Evolutionary conservation across 30 jellyfish, hydroid and myxozoan genomes (phyloP).

Genomic region (Cassiopea xamachana): DNA sequence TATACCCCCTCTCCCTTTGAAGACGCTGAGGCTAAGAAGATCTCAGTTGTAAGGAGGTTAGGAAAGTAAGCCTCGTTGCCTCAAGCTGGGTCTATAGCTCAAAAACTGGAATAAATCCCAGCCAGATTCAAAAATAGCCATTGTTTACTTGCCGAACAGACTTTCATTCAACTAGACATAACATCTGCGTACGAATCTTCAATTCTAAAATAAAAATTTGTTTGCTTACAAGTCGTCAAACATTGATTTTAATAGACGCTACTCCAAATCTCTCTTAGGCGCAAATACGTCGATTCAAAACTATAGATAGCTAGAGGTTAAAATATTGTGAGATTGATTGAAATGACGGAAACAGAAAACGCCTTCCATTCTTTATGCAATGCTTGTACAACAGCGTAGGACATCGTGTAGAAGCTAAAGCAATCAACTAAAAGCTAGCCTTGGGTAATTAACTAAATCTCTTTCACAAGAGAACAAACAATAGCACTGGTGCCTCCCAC

Average conservation of each 20-base stretch:
- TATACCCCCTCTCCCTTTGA: no score
- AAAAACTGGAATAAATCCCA: no score
- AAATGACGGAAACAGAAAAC: not conserved
- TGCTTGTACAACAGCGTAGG: not conserved
- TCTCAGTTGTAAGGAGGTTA: no score
- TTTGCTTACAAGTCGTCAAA: not conserved
- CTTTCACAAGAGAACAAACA: not conserved
- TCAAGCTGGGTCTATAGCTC: no score
- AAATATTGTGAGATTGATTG: not conserved
- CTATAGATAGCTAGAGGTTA: not conserved
- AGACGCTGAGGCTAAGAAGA: no score
- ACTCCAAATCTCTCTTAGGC: not conserved
- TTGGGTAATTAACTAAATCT: not conserved
- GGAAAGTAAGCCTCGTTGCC: no score
- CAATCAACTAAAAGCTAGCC: not conserved
- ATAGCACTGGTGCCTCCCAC: not conserved
- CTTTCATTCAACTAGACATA: no score
- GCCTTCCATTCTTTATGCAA: not conserved
- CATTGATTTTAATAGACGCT: not conserved
- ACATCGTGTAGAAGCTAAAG: not conserved
- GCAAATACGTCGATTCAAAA: not conserved
- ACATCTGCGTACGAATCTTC: not conserved
- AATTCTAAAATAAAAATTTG: not conserved
- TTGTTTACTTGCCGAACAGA: no score
- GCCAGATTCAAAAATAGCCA: no score